A percentile compares a stretch with the other conserved stretches of the same genome.
Evolutionary conservation across 64 coral and sea anemone genomes (phyloP).

Genomic region (Montipora cactus): DNA sequence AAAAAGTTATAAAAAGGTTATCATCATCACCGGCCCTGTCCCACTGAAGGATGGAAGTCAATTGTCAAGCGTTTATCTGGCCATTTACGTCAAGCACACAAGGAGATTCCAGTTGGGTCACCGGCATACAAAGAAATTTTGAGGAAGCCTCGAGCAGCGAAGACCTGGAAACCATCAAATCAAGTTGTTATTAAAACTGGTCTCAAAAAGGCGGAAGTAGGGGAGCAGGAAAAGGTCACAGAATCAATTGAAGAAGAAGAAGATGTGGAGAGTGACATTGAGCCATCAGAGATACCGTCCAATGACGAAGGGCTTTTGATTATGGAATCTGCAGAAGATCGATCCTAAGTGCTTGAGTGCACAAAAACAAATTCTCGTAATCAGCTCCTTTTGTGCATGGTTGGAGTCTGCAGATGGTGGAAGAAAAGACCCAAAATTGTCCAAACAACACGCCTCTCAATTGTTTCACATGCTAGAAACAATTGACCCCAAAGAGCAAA

Average conservation of each 20-base stretch:
- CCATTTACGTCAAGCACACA: conserved; percentile 33
- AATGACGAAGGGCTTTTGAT: background rate
- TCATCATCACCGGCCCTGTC: conserved; percentile 39
- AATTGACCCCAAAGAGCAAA: conserved; percentile 35
- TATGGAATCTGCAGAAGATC: conserved; percentile 15
- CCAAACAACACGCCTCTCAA: conserved; percentile 38
- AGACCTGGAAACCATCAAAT: conserved; percentile 36
- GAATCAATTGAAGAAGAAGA: background rate
- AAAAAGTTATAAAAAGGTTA: conserved; percentile 7
- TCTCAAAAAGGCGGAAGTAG: background rate
- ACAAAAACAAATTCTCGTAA: background rate
- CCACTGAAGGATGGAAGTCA: conserved; percentile 26
- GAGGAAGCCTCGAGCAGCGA: conserved; percentile 19
- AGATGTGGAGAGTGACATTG: background rate
- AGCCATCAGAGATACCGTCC: background rate
- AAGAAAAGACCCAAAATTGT: conserved; percentile 49
- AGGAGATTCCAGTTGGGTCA: conserved; percentile 25
- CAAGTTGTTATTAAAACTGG: background rate
- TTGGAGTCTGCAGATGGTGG: conserved; percentile 63
- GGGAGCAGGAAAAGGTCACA: background rate
- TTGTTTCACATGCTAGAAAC: conserved; percentile 46
- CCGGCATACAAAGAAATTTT: conserved; percentile 25
- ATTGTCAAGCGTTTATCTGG: conserved; percentile 47
- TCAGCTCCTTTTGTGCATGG: conserved; percentile 11
- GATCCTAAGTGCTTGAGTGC: background rate